phyloP scores from a whole-genome alignment of 2,888 invertebrate species.

The Ormyrus pomaceus region DNA sequence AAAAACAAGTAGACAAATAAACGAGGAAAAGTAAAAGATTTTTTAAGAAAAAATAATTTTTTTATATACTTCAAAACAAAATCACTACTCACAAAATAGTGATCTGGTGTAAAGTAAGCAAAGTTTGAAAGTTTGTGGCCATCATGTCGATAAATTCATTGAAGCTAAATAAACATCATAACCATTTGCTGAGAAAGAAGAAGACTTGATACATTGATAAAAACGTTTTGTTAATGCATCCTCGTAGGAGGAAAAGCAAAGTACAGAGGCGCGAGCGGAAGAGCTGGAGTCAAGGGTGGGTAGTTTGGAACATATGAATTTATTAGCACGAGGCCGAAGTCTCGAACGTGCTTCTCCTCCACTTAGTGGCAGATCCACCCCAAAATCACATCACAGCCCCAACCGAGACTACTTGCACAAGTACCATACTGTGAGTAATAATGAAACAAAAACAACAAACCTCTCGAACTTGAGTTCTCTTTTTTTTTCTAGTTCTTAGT shows the following conservation, averaged over 20 bases:
- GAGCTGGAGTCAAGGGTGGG: slow-evolving; percentile 97
- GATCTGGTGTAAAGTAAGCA: not conserved
- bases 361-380: slow-evolving; percentile 92
- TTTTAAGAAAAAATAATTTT: no score
- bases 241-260: slow-evolving; percentile 94
- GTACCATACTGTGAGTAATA: slow-evolving; percentile 92
- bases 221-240: slow-evolving; percentile 55
- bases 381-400: slow-evolving; percentile 86
- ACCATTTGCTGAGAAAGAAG: not conserved
- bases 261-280: slow-evolving; percentile 97
- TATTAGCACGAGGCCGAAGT: slow-evolving; percentile 85
- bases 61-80: no score
- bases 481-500: slow-evolving; percentile 45
- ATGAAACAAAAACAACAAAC: slow-evolving; percentile 44
- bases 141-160: no score
- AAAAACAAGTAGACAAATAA: no score
- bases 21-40: no score
- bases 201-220: slow-evolving; percentile 38
- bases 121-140: not conserved
- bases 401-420: slow-evolving; percentile 92
- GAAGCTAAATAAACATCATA: no score
- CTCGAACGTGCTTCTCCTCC: slow-evolving; percentile 86
- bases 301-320: slow-evolving; percentile 95
- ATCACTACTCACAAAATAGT: no score
- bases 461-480: slow-evolving; percentile 5